A percentile compares a stretch with the other conserved stretches of the same genome.
Evolutionary conservation across 2,797 vertebrate genomes (phyloP).

Genomic region (Stomatorhinus walkeri): DNA sequence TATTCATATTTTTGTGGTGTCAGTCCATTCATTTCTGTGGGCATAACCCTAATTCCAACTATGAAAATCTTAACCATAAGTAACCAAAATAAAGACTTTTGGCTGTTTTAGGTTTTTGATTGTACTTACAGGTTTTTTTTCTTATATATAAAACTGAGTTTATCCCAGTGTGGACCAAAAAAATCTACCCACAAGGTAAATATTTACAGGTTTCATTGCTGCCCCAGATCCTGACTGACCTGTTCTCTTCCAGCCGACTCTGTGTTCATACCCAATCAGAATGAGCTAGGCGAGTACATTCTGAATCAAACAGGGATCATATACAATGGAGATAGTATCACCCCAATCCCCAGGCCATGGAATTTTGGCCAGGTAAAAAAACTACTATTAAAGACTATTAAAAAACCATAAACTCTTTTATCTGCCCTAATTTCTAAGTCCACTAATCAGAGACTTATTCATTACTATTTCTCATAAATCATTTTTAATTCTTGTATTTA

Average conservation of each 20-base stretch:
- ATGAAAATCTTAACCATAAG: background rate
- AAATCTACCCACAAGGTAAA: background rate
- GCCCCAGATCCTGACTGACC: background rate
- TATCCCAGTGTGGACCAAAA: background rate
- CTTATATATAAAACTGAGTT: background rate
- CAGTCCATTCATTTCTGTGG: background rate
- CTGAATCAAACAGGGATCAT: slow-evolving; percentile 66
- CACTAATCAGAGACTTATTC: background rate
- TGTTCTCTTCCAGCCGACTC: slow-evolving; percentile 53
- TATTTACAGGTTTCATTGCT: background rate
- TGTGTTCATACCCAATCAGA: slow-evolving; percentile 57
- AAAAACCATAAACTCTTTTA: background rate
- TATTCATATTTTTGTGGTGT: background rate
- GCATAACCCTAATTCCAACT: background rate
- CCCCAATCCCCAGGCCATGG: slow-evolving; percentile 59
- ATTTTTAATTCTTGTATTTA: background rate
- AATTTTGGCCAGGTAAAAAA: slow-evolving; percentile 67
- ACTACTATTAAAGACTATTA: background rate
- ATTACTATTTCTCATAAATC: background rate
- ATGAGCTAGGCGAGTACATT: slow-evolving; percentile 65
- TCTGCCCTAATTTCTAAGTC: background rate
- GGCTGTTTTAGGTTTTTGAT: background rate
- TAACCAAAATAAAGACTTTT: background rate
- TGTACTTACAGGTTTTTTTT: background rate
- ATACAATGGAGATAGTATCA: slow-evolving; percentile 53